A percentile compares a stretch with the other conserved stretches of the same genome.
These are phyloP conservation scores for Lutraria lutraria DNA, from an alignment of 2,888 invertebrate species.

Conservation along the genomic window DNA sequence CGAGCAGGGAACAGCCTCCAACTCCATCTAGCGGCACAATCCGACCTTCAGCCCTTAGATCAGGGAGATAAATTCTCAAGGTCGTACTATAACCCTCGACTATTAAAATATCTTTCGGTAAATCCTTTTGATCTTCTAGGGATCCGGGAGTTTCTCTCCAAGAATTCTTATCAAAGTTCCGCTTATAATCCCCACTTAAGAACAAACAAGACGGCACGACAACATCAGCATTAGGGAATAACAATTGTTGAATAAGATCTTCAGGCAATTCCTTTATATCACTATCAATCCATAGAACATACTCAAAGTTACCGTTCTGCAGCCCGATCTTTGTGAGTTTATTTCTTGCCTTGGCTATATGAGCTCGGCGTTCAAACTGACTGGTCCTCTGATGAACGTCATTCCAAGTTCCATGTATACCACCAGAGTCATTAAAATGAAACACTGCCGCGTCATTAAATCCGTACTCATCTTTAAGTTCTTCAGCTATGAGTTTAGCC, in stretches of 20 bases:
- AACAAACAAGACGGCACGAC: conserved; percentile 81
- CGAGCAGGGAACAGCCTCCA: conserved; percentile 82
- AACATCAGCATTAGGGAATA: conserved; percentile 79
- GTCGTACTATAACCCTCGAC: conserved; percentile 82
- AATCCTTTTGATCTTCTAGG: conserved; percentile 68
- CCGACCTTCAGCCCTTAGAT: conserved; percentile 79
- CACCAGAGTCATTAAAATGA: conserved; percentile 76
- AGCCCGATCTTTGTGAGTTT: conserved; percentile 75
- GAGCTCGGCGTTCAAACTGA: conserved; percentile 79
- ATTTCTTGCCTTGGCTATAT: conserved; percentile 82
- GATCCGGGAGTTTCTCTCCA: conserved; percentile 83
- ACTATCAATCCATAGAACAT: conserved; percentile 84
- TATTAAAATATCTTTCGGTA: conserved; percentile 75
- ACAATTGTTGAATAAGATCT: conserved; percentile 82
- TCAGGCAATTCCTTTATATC: conserved; percentile 79
- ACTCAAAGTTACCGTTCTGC: conserved; percentile 69
- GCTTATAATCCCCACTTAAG: conserved; percentile 60
- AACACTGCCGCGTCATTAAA: conserved; percentile 77
- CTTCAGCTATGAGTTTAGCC: conserved; percentile 72
- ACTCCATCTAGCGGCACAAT: conserved; percentile 84
- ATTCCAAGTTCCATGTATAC: conserved; percentile 73
- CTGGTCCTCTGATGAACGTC: conserved; percentile 73
- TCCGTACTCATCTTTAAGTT: conserved; percentile 67
- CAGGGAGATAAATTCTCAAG: conserved; percentile 77
- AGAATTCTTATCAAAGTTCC: conserved; percentile 82